phyloP scores from a whole-genome alignment of 2,888 invertebrate genomes.

The Hirtodrosophila alboralis region DNA sequence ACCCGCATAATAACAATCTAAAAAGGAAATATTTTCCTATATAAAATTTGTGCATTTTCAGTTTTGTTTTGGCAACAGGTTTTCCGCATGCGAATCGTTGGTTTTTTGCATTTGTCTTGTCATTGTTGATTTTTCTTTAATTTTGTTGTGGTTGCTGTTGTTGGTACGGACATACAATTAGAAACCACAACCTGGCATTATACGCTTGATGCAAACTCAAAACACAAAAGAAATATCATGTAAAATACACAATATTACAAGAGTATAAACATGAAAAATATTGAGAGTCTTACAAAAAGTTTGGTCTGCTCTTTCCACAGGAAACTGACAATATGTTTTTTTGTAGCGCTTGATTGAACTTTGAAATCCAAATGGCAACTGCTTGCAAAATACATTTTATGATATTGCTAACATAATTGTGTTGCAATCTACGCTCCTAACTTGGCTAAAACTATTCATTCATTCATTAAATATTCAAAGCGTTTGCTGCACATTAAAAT shows the following conservation, averaged over 20 bases:
- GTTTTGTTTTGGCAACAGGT: conserved; percentile 30
- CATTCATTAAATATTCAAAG: conserved; percentile 35
- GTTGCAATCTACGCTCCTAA: conserved; percentile 30
- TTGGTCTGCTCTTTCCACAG: neutral
- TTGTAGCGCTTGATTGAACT: conserved; percentile 23
- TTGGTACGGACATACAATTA: conserved; percentile 15
- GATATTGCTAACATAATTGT: conserved; percentile 15
- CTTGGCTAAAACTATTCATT: neutral
- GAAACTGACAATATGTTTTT: conserved; percentile 8
- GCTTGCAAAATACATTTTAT: conserved; percentile 36
- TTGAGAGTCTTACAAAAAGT: conserved; percentile 6
- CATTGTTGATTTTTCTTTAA: conserved; percentile 28
- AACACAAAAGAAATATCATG: conserved; percentile 39
- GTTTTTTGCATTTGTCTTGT: conserved; percentile 21
- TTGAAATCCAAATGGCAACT: conserved; percentile 25
- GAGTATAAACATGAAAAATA: conserved; percentile 3
- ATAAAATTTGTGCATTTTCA: conserved; percentile 2
- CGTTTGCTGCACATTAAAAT: conserved; percentile 19
- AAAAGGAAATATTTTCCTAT: conserved; percentile 22
- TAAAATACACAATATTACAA: conserved; percentile 23
- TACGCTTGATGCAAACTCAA: conserved; percentile 22
- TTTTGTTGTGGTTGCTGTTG: conserved; percentile 13
- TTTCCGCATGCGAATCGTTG: conserved; percentile 25
- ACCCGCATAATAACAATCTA: neutral
- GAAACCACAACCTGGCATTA: conserved; percentile 36